A percentile compares a stretch with the other conserved stretches of the same genome.
Conservation (phyloP, 2,797 vertebrate species). For the Oreonectes daqikongensis region DNA sequence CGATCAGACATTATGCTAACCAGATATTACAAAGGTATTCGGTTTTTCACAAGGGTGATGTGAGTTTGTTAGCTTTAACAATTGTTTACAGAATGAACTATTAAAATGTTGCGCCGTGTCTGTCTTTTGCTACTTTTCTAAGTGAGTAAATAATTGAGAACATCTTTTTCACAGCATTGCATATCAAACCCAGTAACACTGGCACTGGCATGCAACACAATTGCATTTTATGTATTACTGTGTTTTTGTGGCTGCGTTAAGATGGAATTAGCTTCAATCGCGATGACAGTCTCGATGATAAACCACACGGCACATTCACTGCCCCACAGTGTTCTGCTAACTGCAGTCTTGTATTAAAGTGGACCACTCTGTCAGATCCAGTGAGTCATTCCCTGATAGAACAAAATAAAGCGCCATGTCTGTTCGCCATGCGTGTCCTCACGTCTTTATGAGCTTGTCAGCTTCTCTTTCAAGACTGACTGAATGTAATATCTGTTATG, state of each 20-base stretch:
- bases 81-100: neutral
- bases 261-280: neutral
- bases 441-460: constrained; percentile 42
- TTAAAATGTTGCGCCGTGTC: neutral
- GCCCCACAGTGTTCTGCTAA: neutral
- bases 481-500: constrained; percentile 38
- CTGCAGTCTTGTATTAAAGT: constrained; percentile 28
- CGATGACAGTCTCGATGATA: constrained; percentile 17
- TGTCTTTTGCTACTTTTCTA: neutral
- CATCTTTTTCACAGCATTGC: neutral
- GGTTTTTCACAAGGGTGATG: neutral
- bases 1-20: neutral
- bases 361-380: constrained; percentile 17
- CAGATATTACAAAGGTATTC: neutral
- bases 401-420: constrained; percentile 27
- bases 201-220: neutral
- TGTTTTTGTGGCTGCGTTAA: neutral
- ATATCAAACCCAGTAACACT: neutral
- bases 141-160: neutral
- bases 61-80: neutral
- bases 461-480: constrained; percentile 30
- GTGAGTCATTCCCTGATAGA: constrained; percentile 34
- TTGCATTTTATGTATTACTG: too few relatives aligned
- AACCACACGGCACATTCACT: neutral
- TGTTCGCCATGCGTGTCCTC: constrained; percentile 16